These are phyloP conservation scores for Ectemnius lituratus DNA, from an alignment of 2,888 invertebrate genomes.

Conservation along the genomic window DNA sequence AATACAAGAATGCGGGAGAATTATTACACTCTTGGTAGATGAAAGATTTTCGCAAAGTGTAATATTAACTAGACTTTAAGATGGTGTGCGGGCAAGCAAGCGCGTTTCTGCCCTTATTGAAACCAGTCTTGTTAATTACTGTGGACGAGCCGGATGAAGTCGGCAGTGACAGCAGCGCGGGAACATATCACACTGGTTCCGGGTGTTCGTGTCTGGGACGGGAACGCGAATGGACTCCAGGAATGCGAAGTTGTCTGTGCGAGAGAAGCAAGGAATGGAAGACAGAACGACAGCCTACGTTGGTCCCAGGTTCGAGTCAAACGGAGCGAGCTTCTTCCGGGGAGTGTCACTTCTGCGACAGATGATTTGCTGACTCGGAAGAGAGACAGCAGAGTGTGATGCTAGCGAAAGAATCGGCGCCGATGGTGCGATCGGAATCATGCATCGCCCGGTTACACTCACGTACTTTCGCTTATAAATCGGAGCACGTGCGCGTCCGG, in stretches of 20 bases:
- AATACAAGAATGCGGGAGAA: too few relatives aligned
- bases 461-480: constrained; percentile 53
- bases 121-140: constrained; percentile 41
- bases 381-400: too few relatives aligned
- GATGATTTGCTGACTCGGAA: too few relatives aligned
- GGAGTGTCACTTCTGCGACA: too few relatives aligned
- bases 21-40: too few relatives aligned
- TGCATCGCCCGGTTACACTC: constrained; percentile 28
- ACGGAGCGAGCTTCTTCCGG: too few relatives aligned
- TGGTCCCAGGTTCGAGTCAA: too few relatives aligned
- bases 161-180: constrained; percentile 14
- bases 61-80: not conserved
- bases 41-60: not conserved
- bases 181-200: constrained; percentile 41
- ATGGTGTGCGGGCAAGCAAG: constrained; percentile 13
- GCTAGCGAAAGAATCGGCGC: too few relatives aligned
- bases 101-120: constrained; percentile 28
- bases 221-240: constrained; percentile 25
- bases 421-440: constrained; percentile 3
- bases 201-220: constrained; percentile 8
- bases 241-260: constrained; percentile 22
- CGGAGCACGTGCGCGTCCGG: constrained; percentile 37
- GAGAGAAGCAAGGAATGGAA: not conserved
- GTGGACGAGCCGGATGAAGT: constrained; percentile 24
- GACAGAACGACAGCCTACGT: too few relatives aligned